phyloP scores from a whole-genome alignment of 1,140 invertebrate genomes.

The Ips typographus region DNA sequence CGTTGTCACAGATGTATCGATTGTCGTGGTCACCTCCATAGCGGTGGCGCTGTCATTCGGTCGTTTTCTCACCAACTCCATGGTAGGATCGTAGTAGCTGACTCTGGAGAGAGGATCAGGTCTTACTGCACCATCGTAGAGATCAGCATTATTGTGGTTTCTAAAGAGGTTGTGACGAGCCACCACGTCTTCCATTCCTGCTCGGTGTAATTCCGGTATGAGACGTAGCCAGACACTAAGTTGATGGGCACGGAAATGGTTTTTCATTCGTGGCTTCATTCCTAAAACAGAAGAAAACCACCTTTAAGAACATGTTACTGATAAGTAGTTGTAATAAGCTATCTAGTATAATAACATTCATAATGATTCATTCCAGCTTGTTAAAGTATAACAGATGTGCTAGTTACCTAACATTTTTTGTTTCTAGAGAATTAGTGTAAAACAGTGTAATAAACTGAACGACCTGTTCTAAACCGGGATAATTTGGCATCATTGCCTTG shows the following conservation, averaged over 20 bases:
- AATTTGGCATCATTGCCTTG: no score
- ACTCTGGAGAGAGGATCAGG: constrained; percentile 72
- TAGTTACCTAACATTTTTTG: no score
- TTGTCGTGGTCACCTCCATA: constrained; percentile 58
- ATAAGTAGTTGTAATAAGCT: no score
- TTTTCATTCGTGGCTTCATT: constrained; percentile 86
- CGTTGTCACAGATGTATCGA: constrained; percentile 59
- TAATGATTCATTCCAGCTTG: no score
- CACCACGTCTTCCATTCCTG: constrained; percentile 84
- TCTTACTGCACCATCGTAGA: constrained; percentile 80
- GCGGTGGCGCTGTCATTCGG: constrained; percentile 55
- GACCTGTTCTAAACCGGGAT: no score
- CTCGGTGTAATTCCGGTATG: constrained; percentile 88
- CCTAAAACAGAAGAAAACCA: constrained; percentile 58
- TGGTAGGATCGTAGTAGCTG: constrained; percentile 57
- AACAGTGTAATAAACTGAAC: no score
- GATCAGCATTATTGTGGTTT: constrained; percentile 75
- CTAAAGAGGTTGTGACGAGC: constrained; percentile 81
- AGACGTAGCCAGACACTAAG: constrained; percentile 91
- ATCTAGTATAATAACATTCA: no score
- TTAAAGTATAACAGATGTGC: no score
- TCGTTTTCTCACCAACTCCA: constrained; percentile 60
- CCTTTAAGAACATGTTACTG: no score
- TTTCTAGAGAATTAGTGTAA: no score
- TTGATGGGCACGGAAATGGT: constrained; percentile 92